phyloP scores from a whole-genome alignment of 2,113 vertebrate genomes.

The Macquaria ambigua region DNA sequence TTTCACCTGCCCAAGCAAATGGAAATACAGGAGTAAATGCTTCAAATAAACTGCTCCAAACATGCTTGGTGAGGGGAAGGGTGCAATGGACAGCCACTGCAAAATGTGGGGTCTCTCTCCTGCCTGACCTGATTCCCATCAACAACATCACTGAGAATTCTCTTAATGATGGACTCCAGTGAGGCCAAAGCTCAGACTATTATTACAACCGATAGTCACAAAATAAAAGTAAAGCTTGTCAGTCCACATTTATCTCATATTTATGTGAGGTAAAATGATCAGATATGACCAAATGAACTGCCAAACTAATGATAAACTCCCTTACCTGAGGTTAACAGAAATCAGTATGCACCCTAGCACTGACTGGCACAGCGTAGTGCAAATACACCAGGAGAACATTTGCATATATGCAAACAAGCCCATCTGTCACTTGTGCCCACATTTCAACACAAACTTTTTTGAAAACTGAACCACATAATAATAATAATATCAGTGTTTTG shows the following conservation, averaged over 20 bases:
- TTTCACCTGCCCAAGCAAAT: slow-evolving; percentile 4
- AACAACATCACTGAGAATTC: slow-evolving; percentile 1
- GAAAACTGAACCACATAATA: slow-evolving; percentile 6
- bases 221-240: slow-evolving; percentile 4
- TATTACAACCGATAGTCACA: slow-evolving; percentile 5
- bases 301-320: neutral
- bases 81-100: neutral
- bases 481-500: slow-evolving; percentile 5
- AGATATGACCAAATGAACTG: neutral
- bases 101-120: slow-evolving; percentile 21
- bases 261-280: neutral
- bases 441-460: slow-evolving; percentile 26
- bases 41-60: slow-evolving; percentile 18
- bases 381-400: slow-evolving; percentile 52
- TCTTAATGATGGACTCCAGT: slow-evolving; percentile 5
- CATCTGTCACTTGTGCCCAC: slow-evolving; percentile 64
- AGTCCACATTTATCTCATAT: neutral
- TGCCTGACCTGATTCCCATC: slow-evolving; percentile 14
- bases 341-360: slow-evolving; percentile 34
- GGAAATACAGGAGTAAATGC: neutral
- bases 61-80: neutral
- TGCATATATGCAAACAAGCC: slow-evolving; percentile 70
- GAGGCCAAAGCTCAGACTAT: slow-evolving; percentile 9
- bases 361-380: slow-evolving; percentile 24
- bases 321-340: slow-evolving; percentile 25